Conservation (phyloP, 2,113 vertebrate genomes). For the Osmerus eperlanus region DNA sequence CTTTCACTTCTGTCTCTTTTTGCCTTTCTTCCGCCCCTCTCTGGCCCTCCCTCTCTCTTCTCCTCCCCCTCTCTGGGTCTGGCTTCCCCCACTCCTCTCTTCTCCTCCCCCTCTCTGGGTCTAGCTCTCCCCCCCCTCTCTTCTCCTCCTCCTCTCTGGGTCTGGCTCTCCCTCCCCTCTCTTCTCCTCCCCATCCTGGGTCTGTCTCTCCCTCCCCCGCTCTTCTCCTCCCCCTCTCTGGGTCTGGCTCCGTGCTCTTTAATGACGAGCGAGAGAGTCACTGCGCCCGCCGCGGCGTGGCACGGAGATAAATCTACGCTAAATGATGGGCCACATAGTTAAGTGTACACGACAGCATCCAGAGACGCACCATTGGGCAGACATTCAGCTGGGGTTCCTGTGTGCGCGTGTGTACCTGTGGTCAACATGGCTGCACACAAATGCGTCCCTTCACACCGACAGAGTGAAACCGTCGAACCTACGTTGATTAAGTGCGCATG, state of each 20-base stretch:
- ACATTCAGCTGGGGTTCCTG: constrained; percentile 32
- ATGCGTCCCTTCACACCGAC: neutral
- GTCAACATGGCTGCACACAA: neutral
- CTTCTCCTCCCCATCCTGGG: neutral
- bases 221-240: neutral
- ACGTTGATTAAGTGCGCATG: no score
- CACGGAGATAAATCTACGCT: constrained; percentile 48
- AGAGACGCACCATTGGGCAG: constrained; percentile 53
- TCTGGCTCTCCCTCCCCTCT: neutral
- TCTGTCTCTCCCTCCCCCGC: neutral
- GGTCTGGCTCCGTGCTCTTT: neutral
- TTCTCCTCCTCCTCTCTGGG: neutral
- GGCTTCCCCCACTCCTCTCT: neutral
- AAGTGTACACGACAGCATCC: constrained; percentile 47
- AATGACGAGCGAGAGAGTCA: neutral
- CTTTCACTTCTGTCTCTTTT: neutral
- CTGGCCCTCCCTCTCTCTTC: neutral
- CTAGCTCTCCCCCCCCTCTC: neutral
- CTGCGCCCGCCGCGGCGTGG: constrained; percentile 35
- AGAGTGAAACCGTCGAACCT: constrained; percentile 3
- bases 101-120: neutral
- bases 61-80: neutral
- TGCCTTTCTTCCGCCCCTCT: neutral
- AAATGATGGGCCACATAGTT: constrained; percentile 54
- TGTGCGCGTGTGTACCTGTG: constrained; percentile 7